A percentile compares a stretch with the other conserved stretches of the same genome.
These are phyloP conservation scores for Melanotaenia duboulayi DNA, from an alignment of 2,113 vertebrate species.

Conservation along the genomic window DNA sequence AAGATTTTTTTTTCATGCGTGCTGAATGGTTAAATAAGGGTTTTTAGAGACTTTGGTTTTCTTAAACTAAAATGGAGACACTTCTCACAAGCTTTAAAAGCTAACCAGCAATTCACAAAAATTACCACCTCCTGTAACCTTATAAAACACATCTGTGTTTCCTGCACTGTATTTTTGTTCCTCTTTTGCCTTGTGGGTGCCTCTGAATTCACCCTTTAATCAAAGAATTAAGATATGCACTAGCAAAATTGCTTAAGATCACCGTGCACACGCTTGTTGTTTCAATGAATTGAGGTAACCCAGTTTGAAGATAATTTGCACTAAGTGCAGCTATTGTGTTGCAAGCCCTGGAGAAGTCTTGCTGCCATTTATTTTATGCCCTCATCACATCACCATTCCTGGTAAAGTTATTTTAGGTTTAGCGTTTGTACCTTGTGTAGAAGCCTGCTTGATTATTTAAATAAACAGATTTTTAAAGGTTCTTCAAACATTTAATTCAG, in stretches of 20 bases:
- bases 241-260: constrained; percentile 17
- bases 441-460: constrained; percentile 12
- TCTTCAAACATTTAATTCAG: background rate
- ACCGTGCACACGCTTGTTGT: background rate
- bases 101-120: constrained; percentile 10
- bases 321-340: constrained; percentile 29
- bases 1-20: background rate
- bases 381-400: constrained; percentile 35
- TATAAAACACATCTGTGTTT: constrained; percentile 16
- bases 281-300: background rate
- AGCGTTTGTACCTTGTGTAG: background rate
- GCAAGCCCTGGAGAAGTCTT: constrained; percentile 23
- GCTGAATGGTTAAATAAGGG: background rate
- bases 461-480: constrained; percentile 9
- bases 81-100: constrained; percentile 17
- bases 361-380: constrained; percentile 35
- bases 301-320: background rate
- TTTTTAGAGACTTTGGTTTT: background rate
- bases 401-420: constrained; percentile 22
- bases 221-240: constrained; percentile 22
- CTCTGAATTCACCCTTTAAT: constrained; percentile 34
- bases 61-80: constrained; percentile 3
- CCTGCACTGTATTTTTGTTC: background rate
- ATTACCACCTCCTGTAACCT: constrained; percentile 30
- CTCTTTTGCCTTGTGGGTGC: background rate